These are phyloP conservation scores for Sebastes jordani DNA, from an alignment of 2,797 vertebrate genomes.

Conservation along the genomic window DNA sequence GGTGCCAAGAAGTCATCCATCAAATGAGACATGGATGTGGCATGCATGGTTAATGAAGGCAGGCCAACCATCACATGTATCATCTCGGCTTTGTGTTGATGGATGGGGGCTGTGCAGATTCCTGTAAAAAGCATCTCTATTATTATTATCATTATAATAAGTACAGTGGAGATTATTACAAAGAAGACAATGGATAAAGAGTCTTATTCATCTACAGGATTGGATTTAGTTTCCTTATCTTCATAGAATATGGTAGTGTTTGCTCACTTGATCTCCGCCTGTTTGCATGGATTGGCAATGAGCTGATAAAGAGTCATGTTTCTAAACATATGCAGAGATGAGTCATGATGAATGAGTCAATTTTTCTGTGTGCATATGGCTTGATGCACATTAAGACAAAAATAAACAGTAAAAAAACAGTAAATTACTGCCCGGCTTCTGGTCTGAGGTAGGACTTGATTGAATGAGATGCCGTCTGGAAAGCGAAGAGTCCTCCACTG, in stretches of 20 bases:
- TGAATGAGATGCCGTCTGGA: constrained; percentile 53
- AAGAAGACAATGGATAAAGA: background rate
- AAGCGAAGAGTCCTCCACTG: constrained; percentile 35
- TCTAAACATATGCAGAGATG: constrained; percentile 14
- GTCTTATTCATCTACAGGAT: background rate
- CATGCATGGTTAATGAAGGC: constrained; percentile 60
- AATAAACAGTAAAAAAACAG: constrained; percentile 34
- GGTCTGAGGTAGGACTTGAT: constrained; percentile 48
- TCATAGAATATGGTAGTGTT: background rate
- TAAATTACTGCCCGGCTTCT: constrained; percentile 33
- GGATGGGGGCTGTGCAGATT: constrained; percentile 21
- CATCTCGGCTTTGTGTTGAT: constrained; percentile 29
- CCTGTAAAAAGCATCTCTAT: constrained; percentile 17
- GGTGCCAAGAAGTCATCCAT: constrained; percentile 71
- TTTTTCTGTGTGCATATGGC: constrained; percentile 11
- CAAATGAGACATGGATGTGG: constrained; percentile 63
- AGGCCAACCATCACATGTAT: constrained; percentile 18
- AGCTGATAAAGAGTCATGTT: background rate
- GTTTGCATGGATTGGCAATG: background rate
- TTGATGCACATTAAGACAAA: constrained; percentile 37
- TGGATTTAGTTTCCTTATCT: background rate
- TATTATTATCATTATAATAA: background rate
- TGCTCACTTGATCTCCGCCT: background rate
- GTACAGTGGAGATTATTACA: background rate
- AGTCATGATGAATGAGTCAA: constrained; percentile 14